Base-by-base conservation (phyloP, 2,888 invertebrate genomes). In the Harpalus rufipes region DNA sequence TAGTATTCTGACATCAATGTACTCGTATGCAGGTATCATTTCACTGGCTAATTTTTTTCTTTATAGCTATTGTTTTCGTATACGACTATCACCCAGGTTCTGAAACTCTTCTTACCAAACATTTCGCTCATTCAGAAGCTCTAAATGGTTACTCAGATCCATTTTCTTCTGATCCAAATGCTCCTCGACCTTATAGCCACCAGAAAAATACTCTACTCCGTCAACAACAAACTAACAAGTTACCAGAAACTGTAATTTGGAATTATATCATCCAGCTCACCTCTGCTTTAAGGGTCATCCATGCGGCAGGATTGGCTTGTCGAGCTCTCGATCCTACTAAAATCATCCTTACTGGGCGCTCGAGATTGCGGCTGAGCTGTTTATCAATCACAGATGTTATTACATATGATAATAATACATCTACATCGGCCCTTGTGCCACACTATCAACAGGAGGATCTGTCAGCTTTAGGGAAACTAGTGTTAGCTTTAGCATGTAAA, bases 61-160 rank as follows among this genome's bases (percentile, higher is more conserved):
- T 92, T 93, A 44, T 91, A 97, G 98, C 99, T 85, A 94, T 99
- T 93, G 95, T 99, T 88, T 96, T 99, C 91, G 97, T 98, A 83
- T 99, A 98, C 91, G 98, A 98, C 90, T 99, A 96, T 92, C 97
- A 97, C 92, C 96, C 99, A 32, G 95, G 96, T 82, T 96, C 97
- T 84, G 96, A 96, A 90, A 98, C 98, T 0, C 91, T 99, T 87
- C 93, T 97, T 92, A 93, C 94, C 87, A 96, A 96, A 89, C 98
- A 97, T 92, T 96, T 99, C 90, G 93, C 94, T 32, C 92, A 93
- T 58, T 89, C 92, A 86, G 91, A 92, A 87, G 93, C 93, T 87
- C 90, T 93, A 85, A 94, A 94, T 89, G 95, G 95, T 85, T 95
- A 94, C 88, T 92, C 93, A 87, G 95, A 95, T 92, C 96, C 97